Evolutionary conservation across 2,888 invertebrate genomes (phyloP), one percentile per base, ranked within the genome.

Genomic region (Rhynchonema sp.): DNA sequence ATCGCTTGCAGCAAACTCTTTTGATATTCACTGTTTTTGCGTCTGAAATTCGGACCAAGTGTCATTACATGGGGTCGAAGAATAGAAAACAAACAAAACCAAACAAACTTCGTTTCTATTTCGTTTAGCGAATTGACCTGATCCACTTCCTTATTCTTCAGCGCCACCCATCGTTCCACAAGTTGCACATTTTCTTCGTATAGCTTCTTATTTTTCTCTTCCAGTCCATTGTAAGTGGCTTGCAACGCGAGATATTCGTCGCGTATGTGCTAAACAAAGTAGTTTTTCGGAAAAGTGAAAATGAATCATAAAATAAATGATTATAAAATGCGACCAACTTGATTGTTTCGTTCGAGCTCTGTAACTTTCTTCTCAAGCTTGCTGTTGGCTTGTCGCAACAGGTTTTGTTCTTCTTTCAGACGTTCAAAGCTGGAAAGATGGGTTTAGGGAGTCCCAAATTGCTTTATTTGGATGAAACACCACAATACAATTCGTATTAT

Each of bases 41-140:
- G 9, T 49, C 49, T 49, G 49, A 9, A 49, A 49, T 13, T n/a
- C n/a, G n/a, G n/a, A n/a, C n/a, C n/a, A n/a, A n/a, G n/a, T n/a
- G n/a, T n/a, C n/a, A n/a, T n/a, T n/a, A n/a, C n/a, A n/a, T n/a
- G n/a, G n/a, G n/a, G n/a, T n/a, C n/a, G n/a, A n/a, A n/a, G n/a
- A n/a, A n/a, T n/a, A n/a, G n/a, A n/a, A n/a, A n/a, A n/a, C n/a
- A n/a, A n/a, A n/a, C n/a, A n/a, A n/a, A n/a, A n/a, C n/a, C n/a
- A n/a, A n/a, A n/a, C n/a, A n/a, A n/a, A n/a, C n/a, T n/a, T n/a
- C n/a, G n/a, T n/a, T n/a, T n/a, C n/a, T n/a, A 84, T 84, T 75
- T 94, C 94, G 78, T 94, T 94, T 76, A 94, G 91, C 77, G 87
- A 87, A 73, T 96, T 96, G 82, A 96, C 82, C 76, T 85, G 85